phyloP scores from a whole-genome alignment of 2,797 vertebrate species.

The Myotis myotis region DNA sequence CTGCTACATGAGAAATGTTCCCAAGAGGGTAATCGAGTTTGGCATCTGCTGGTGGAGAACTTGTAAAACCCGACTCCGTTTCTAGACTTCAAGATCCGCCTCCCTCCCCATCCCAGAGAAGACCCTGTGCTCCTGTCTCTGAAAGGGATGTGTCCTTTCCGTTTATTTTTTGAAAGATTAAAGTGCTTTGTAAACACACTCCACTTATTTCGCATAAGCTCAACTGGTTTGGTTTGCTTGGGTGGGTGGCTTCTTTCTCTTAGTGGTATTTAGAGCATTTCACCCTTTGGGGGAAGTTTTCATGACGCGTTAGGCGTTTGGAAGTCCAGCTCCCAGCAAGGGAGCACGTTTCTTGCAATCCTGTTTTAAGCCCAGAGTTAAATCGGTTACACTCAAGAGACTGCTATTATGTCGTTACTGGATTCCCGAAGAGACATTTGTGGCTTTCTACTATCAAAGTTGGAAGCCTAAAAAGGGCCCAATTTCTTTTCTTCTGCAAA shows the following conservation, averaged over 20 bases:
- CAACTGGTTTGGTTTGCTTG: background rate
- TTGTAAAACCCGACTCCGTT: constrained; percentile 62
- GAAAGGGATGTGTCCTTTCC: background rate
- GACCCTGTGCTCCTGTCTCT: constrained; percentile 8
- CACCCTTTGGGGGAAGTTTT: constrained; percentile 12
- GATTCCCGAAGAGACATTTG: constrained; percentile 53
- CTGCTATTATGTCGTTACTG: constrained; percentile 38
- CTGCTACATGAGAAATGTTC: constrained; percentile 66
- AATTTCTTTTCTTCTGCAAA: constrained; percentile 46
- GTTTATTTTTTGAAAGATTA: constrained; percentile 17
- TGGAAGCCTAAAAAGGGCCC: constrained; percentile 16
- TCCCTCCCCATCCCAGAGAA: background rate
- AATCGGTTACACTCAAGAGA: constrained; percentile 53
- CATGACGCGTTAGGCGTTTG: background rate
- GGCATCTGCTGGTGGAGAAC: constrained; percentile 68
- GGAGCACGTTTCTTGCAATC: constrained; percentile 37
- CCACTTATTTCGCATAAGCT: background rate
- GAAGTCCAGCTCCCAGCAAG: constrained; percentile 21
- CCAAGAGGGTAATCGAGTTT: constrained; percentile 60
- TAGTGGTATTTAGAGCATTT: background rate
- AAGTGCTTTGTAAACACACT: constrained; percentile 25
- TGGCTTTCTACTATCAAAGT: constrained; percentile 28
- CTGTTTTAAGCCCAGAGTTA: constrained; percentile 49
- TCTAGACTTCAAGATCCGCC: background rate
- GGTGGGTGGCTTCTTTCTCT: background rate